A percentile compares a stretch with the other conserved stretches of the same genome.
Conservation (phyloP, 2,888 invertebrate species). For the Litoditis marina region DNA sequence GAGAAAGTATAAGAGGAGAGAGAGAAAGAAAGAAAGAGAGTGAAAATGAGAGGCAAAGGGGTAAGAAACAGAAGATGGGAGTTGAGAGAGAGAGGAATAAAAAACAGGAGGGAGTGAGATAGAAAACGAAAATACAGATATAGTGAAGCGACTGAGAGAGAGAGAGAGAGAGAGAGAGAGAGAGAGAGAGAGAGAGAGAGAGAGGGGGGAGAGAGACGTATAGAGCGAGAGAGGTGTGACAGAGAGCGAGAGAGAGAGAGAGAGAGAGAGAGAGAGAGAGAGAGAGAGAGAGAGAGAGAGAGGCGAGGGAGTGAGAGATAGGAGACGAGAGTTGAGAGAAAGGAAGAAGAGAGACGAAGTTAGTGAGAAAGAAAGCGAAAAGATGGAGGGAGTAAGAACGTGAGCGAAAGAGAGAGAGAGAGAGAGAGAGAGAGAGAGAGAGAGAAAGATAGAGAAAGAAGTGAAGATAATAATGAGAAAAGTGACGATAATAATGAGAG, state of each 20-base stretch:
- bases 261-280: background rate
- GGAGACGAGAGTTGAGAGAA: background rate
- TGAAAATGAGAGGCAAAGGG: too few species aligned
- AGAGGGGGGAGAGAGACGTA: too few species aligned
- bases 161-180: slow-evolving; percentile 12
- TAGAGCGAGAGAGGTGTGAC: slow-evolving; percentile 13
- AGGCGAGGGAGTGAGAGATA: background rate
- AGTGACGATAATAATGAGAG: background rate
- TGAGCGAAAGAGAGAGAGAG: background rate
- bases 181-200: slow-evolving; percentile 7
- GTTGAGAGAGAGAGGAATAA: too few species aligned
- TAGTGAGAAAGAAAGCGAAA: background rate
- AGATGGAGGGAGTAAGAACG: background rate
- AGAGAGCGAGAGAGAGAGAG: background rate
- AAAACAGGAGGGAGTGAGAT: slow-evolving; percentile 19
- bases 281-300: background rate
- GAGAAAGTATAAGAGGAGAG: too few species aligned
- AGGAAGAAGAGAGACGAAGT: background rate
- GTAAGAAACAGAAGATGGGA: too few species aligned
- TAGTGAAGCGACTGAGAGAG: background rate
- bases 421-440: too few species aligned
- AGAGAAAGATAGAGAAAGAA: too few species aligned
- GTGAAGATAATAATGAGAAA: background rate
- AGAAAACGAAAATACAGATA: background rate
- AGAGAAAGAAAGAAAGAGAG: too few species aligned